Base-by-base conservation (phyloP, 2,888 invertebrate species). In the Schizaphis graminum region DNA sequence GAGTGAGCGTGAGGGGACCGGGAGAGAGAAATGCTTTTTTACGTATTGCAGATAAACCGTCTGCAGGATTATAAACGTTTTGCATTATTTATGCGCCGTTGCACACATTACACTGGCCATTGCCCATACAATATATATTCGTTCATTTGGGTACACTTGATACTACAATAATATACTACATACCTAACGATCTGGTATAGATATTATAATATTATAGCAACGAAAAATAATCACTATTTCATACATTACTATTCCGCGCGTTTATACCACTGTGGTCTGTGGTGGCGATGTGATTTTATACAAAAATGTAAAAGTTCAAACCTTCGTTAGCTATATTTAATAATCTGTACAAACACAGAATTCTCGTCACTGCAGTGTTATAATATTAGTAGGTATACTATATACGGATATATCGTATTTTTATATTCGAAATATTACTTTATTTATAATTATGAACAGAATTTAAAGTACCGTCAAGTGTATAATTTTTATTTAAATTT, bases 31-130 rank as follows among this genome's bases (percentile, higher is more conserved):
- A 77, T n/a, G n/a, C 53, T 89, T 91, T 85, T 91, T 91, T 91
- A 85, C 91, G 85, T 86, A 91, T 91, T 91, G 91, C 57, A 57
- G 57, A 91, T 86, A 91, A 85, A 91, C 41, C 84, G 84, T 91
- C 91, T 85, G 91, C 41, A 35, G 21, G 85, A 21, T 56, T 91
- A 91, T 56, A 91, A 91, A 91, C 85, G 85, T 28, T 91, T 57
- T 57, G 85, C 86, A 61, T 91, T 91, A 86, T 91, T 86, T 57
- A 86, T 57, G 57, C 86, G 16, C 44, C 85, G 24, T n/a, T 91
- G 91, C 56, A 91, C 84, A 56, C 85, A 91, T 91, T 85, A 35
- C 44, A 85, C 91, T 57, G 47, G n/a, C 57, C 85, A 57, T 86
- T 44, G 85, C 47, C 57, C 47, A 1, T 91, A 44, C 53, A 47